Evolutionary conservation across 2,113 vertebrate species (phyloP), one percentile per base, ranked within the genome.

Genomic region (Narcine bancroftii): DNA sequence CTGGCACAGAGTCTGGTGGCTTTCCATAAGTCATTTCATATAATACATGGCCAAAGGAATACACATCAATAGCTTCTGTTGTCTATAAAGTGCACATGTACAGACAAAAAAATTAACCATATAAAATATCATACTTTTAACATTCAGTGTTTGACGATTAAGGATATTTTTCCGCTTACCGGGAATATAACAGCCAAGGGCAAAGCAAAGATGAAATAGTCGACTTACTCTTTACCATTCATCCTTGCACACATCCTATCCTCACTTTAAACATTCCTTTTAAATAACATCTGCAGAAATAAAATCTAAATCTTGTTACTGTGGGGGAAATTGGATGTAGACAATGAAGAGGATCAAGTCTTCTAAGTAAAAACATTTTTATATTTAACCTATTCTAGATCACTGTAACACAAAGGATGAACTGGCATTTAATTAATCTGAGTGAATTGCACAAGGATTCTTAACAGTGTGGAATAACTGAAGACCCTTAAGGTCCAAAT

Each of bases 11-110:
- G 93, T 98, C 98, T 0, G 98, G 98, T 0, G 97, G 98, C 65
- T 96, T 96, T 45, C 98, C 99, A 0, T 98, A 99, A 0, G 97
- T 97, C 97, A 99, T 99, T 96, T 99, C 99, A 92, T 98, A 99
- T 2, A 99, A 94, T 94, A 99, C 96, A 93, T 98, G 97, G 87
- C 99, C 99, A 92, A 99, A 99, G 93, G 97, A 98, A 93, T 98
- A 97, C 63, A 99, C 96, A 2, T 99, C 99, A 81, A 98, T 95
- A 93, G 96, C 97, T 94, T 99, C 98, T 93, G 97, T 95, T 0
- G 97, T 97, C 99, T 99, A 95, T 3, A 69, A 92, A 92, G 69
- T 60, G 36, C 3, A 42, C 10, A 75, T n/a, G 6, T 79, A 29
- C 5, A 63, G 2, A 92, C 66, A 66, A 42, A 56, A 47, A 56